phyloP scores from a whole-genome alignment of 2,888 invertebrate genomes.

The Drosophila ezoana region DNA sequence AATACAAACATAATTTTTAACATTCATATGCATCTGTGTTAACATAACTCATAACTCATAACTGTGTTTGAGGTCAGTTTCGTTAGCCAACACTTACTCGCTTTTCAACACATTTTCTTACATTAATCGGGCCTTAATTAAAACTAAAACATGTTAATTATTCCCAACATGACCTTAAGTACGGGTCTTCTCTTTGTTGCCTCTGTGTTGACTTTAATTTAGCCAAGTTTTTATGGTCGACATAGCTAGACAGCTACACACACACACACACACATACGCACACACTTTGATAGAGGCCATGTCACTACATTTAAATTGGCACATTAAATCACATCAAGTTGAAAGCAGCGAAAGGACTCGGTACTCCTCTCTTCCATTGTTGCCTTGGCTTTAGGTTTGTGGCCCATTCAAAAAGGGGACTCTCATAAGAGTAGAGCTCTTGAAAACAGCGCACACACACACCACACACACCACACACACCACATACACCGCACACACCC shows the following conservation, averaged over 20 bases:
- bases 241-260: too few relatives aligned
- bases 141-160: too few relatives aligned
- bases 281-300: too few relatives aligned
- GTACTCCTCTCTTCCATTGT: constrained; percentile 24
- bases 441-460: constrained; percentile 40
- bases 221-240: not conserved
- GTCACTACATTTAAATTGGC: constrained; percentile 28
- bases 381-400: constrained; percentile 36
- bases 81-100: too few relatives aligned
- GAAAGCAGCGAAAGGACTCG: constrained; percentile 21
- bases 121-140: too few relatives aligned
- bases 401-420: constrained; percentile 44
- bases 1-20: too few relatives aligned
- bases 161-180: too few relatives aligned
- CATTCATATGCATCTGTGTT: too few relatives aligned
- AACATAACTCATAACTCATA: too few relatives aligned
- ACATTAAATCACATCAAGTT: constrained; percentile 51
- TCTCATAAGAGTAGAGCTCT: constrained; percentile 56
- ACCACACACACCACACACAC: constrained; percentile 6
- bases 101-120: too few relatives aligned
- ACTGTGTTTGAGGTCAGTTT: too few relatives aligned
- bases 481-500: not conserved
- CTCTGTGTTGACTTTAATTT: not conserved
- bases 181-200: not conserved
- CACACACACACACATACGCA: not conserved